Evolutionary conservation across 2,797 vertebrate species (phyloP), one percentile per base, ranked within the genome.

Genomic region (Phoebastria nigripes): DNA sequence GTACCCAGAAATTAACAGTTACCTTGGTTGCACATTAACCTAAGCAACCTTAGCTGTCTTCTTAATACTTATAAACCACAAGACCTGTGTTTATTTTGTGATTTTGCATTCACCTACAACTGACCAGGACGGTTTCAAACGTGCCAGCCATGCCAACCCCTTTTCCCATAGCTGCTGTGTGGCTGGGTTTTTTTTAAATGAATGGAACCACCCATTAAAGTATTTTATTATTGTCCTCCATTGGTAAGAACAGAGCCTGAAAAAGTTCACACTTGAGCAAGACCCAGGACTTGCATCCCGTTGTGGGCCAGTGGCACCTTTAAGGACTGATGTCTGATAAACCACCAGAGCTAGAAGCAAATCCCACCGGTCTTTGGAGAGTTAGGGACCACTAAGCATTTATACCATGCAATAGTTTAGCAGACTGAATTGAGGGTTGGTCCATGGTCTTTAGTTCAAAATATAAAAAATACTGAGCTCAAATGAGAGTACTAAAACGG

Each of bases 1-100:
- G 19, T 51, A 73, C 13, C 11, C 41, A 59, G 28, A 84, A 90
- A 89, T 66, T 37, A 67, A 69, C 18, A 54, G 61, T 47, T 82
- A 65, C 1, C 1, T 20, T 76, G 58, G 5, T 5, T 3, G 0
- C 44, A 52, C 0, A 0, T 52, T 87, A 91, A 86, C 25, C 16
- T 46, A 58, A 82, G 35, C 7, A 49, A 56, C 37, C 20, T 76
- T 59, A 62, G 6, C 12, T 63, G 14, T 61, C 47, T 63, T 89
- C 77, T 54, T 70, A 73, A 39, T 12, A 67, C 16, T 52, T 58
- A 41, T 0, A 44, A 66, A 54, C 31, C 35, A 67, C 12, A 86
- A 59, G 41, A 71, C 22, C 17, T 20, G 31, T 1, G 11, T 81
- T 62, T 83, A 63, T 70, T 94, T 78, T 89, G 51, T 19, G 47